Conservation (phyloP, 2,797 vertebrate genomes). For the Phylloscopus collybita region DNA sequence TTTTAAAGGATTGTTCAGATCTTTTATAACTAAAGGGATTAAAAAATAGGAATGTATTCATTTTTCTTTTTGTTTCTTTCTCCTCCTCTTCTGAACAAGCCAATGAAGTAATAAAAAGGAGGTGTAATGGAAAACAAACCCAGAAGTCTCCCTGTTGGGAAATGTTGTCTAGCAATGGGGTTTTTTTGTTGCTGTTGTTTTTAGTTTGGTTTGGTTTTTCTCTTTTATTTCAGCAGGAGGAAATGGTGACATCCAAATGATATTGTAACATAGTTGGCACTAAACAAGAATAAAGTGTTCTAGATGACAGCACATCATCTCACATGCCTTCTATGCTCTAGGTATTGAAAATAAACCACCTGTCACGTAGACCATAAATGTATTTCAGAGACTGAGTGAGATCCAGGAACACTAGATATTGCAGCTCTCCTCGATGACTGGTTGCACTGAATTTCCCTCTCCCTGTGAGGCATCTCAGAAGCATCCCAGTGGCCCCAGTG, state of each 20-base stretch:
- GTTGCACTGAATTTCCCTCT: not conserved
- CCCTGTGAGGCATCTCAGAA: not conserved
- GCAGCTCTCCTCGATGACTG: not conserved
- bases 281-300: slow-evolving; percentile 59
- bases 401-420: slow-evolving; percentile 2
- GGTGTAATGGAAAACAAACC: slow-evolving; percentile 51
- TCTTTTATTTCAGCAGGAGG: slow-evolving; percentile 54
- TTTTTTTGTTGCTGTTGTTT: not conserved
- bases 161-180: slow-evolving; percentile 60
- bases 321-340: slow-evolving; percentile 57
- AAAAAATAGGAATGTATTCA: slow-evolving; percentile 12
- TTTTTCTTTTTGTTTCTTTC: not conserved
- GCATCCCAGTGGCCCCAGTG: not conserved
- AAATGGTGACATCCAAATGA: slow-evolving; percentile 69
- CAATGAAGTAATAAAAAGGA: slow-evolving; percentile 61
- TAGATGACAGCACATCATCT: slow-evolving; percentile 72
- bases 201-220: not conserved
- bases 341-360: slow-evolving; percentile 57
- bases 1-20: slow-evolving; percentile 36
- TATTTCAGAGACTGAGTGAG: slow-evolving; percentile 19
- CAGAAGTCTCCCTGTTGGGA: slow-evolving; percentile 59
- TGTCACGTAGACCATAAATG: not conserved
- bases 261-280: slow-evolving; percentile 70
- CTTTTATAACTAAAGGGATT: slow-evolving; percentile 22
- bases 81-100: slow-evolving; percentile 21